Evolutionary conservation across 2,797 vertebrate species (phyloP).

Genomic region (Lagocephalus sceleratus): DNA sequence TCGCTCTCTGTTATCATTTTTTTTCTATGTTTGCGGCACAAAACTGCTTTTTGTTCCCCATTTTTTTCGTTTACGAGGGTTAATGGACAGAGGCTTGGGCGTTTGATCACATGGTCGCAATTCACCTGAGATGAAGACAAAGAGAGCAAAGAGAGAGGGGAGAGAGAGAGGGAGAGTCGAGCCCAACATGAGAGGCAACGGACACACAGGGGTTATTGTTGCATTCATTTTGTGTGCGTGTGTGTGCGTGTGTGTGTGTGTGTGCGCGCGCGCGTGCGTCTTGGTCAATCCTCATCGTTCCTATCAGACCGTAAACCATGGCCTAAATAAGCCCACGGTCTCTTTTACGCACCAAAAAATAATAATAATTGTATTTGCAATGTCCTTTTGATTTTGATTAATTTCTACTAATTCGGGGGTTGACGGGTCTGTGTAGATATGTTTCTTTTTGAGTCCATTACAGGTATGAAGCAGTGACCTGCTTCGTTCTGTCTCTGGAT

Average conservation of each 20-base stretch:
- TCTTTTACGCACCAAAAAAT: neutral
- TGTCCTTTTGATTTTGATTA: too few species aligned
- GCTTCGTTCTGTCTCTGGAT: too few species aligned
- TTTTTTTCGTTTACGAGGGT: constrained; percentile 80
- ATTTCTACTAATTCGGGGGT: too few species aligned
- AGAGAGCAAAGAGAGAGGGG: constrained; percentile 79
- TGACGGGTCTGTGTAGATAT: too few species aligned
- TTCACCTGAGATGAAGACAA: constrained; percentile 85
- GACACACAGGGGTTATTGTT: constrained; percentile 81
- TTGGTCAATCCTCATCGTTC: constrained; percentile 21
- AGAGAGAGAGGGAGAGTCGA: constrained; percentile 74
- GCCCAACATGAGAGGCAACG: constrained; percentile 63
- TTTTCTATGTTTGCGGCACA: constrained; percentile 80
- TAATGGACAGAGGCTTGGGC: constrained; percentile 82
- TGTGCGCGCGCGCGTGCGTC: constrained; percentile 22
- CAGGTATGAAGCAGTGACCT: too few species aligned
- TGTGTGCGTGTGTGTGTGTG: constrained; percentile 28
- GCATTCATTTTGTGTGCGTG: constrained; percentile 51
- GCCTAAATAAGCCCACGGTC: constrained; percentile 9
- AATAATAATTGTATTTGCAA: too few species aligned
- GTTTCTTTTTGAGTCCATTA: too few species aligned
- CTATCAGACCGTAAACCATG: constrained; percentile 37
- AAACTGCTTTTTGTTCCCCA: constrained; percentile 84
- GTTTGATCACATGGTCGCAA: constrained; percentile 85
- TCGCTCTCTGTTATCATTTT: constrained; percentile 81